A percentile compares a stretch with the other conserved stretches of the same genome.
Evolutionary conservation across 2,797 vertebrate species (phyloP).

Genomic region (Spheniscus humboldti): DNA sequence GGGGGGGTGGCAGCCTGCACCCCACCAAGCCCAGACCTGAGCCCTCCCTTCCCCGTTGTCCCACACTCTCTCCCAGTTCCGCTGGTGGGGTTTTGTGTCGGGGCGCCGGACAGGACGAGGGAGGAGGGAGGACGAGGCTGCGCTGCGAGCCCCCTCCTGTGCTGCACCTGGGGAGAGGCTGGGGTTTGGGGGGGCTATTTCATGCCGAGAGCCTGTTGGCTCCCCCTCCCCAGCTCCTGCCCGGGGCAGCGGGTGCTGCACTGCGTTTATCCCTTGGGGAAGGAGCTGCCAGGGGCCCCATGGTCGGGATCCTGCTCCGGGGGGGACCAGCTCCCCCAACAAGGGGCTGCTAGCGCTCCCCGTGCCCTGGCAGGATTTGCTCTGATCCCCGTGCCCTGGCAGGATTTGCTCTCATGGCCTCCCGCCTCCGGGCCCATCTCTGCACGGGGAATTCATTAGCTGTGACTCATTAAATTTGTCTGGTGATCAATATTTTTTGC

Average conservation of each 20-base stretch:
- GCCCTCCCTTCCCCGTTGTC: not conserved
- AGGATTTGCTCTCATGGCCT: not conserved
- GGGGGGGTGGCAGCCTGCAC: not conserved
- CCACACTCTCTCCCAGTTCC: not conserved
- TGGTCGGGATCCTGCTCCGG: fast-evolving
- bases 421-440: not conserved
- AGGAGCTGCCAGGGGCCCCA: fast-evolving
- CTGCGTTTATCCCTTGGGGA: not conserved
- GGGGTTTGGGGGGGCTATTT: not conserved
- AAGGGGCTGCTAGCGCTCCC: not conserved
- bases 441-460: not conserved
- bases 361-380: not conserved
- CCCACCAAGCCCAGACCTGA: not conserved
- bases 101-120: too few relatives aligned
- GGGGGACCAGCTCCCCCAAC: not conserved
- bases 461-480: slow-evolving; percentile 45
- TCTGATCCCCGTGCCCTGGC: not conserved
- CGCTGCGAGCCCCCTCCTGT: not conserved
- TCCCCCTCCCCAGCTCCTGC: too few relatives aligned
- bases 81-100: fast-evolving
- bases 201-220: not conserved
- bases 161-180: not conserved
- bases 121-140: not conserved
- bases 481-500: not conserved
- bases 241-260: not conserved